A percentile compares a stretch with the other conserved stretches of the same genome.
Conservation (phyloP, 1,140 invertebrate genomes). For the Polypedilum pembai region DNA sequence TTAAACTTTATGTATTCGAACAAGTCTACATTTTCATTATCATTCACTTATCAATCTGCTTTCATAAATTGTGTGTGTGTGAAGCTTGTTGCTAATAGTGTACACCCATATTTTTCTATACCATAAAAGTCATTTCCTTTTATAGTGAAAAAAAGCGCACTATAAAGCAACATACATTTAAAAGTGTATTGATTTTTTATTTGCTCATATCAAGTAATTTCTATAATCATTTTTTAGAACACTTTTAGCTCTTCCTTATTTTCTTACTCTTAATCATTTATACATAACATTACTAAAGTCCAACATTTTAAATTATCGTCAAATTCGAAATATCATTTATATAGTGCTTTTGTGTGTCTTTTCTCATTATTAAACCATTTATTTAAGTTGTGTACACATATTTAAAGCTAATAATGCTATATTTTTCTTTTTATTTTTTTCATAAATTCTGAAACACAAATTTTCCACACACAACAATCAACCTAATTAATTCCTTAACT, state of each 20-base stretch:
- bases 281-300: too few relatives aligned
- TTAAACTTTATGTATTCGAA: not conserved
- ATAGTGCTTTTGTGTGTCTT: too few relatives aligned
- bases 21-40: not conserved
- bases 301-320: too few relatives aligned
- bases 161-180: too few relatives aligned
- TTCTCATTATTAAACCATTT: not conserved
- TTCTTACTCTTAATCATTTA: too few relatives aligned
- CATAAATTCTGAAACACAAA: not conserved
- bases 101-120: not conserved
- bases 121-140: too few relatives aligned
- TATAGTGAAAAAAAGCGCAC: too few relatives aligned
- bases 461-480: not conserved
- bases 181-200: too few relatives aligned
- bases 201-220: too few relatives aligned
- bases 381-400: not conserved
- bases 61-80: not conserved
- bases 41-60: not conserved
- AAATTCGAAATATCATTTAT: too few relatives aligned
- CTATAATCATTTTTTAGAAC: too few relatives aligned
- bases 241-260: too few relatives aligned
- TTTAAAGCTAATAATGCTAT: constrained; percentile 23
- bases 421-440: constrained; percentile 1
- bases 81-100: constrained; percentile 13
- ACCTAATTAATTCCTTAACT: not conserved